Percentiles rank a stretch among this genome's conserved stretches.
Conservation (phyloP, 1,140 invertebrate genomes). For the Paraescarpia echinospica region DNA sequence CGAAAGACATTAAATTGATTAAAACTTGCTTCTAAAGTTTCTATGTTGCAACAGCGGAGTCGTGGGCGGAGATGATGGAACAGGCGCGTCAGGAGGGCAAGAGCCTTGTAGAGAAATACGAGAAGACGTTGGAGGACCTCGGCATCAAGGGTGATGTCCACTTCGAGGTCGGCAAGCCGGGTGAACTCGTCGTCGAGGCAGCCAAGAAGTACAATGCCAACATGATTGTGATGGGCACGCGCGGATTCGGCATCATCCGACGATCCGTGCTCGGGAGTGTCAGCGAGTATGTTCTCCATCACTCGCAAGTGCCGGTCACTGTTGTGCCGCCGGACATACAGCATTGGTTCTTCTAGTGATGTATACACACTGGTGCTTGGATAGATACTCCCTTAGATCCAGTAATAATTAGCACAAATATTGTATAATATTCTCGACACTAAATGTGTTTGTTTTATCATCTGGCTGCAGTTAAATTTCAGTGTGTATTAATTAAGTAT, state of each 20-base stretch:
- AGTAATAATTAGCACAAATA: neutral
- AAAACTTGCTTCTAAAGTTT: too few species aligned
- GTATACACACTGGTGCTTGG: neutral
- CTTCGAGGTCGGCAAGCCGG: constrained; percentile 22
- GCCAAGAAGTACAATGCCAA: constrained; percentile 20
- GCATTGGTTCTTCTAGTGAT: constrained; percentile 25
- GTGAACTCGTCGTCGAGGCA: constrained; percentile 12
- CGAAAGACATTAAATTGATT: too few species aligned
- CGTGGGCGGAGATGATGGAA: constrained; percentile 16
- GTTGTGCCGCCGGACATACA: constrained; percentile 25
- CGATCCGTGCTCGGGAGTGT: constrained; percentile 30
- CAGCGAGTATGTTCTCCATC: constrained; percentile 31
- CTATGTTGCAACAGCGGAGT: neutral
- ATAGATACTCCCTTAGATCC: neutral
- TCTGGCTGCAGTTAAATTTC: neutral
- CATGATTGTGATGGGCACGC: constrained; percentile 24
- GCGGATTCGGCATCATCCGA: constrained; percentile 26
- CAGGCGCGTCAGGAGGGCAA: neutral
- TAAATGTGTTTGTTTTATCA: neutral
- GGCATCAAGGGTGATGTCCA: constrained; percentile 23
- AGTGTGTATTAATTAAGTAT: neutral
- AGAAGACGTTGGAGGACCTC: constrained; percentile 11
- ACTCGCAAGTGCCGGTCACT: constrained; percentile 29
- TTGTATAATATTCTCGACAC: neutral
- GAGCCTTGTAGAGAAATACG: neutral